Percentiles rank a stretch among this genome's conserved stretches.
phyloP scores from a whole-genome alignment of 2,113 vertebrate genomes.

The Solea solea region DNA sequence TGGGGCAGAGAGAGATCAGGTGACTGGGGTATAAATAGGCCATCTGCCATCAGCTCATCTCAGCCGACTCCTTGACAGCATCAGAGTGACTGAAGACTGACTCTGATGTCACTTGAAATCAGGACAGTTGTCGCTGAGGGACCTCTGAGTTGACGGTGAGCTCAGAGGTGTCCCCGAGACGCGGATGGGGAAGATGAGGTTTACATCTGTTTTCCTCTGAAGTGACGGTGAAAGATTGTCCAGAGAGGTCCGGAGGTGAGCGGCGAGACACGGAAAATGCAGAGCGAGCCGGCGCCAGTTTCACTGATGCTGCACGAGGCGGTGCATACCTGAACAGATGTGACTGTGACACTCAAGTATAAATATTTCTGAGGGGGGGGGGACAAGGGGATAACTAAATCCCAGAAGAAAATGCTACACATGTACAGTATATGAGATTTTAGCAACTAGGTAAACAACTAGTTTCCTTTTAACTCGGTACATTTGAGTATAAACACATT shows the following conservation, averaged over 20 bases:
- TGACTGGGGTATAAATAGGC: slow-evolving; percentile 74
- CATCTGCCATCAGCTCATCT: slow-evolving; percentile 56
- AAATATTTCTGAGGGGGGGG: slow-evolving; percentile 24
- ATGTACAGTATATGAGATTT: not conserved
- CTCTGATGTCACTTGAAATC: slow-evolving; percentile 73
- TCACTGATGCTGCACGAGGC: slow-evolving; percentile 20
- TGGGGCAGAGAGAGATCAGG: slow-evolving; percentile 63
- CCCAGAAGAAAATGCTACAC: not conserved
- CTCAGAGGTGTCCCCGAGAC: slow-evolving; percentile 30
- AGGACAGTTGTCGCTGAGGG: slow-evolving; percentile 64
- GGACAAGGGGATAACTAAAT: not conserved
- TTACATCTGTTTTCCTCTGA: slow-evolving; percentile 61
- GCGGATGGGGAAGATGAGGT: slow-evolving; percentile 21
- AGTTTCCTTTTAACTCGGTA: slow-evolving; percentile 42
- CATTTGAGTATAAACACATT: not conserved
- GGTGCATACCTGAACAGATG: slow-evolving; percentile 59
- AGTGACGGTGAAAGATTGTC: slow-evolving; percentile 15
- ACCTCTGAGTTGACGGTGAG: slow-evolving; percentile 46
- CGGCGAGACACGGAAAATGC: not conserved
- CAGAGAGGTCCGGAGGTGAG: slow-evolving; percentile 31
- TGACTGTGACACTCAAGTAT: slow-evolving; percentile 37
- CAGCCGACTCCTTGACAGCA: slow-evolving; percentile 66
- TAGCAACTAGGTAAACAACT: slow-evolving; percentile 41
- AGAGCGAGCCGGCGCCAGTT: not conserved
- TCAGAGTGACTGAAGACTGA: slow-evolving; percentile 77